phyloP scores from a whole-genome alignment of 2,888 invertebrate species.

The Nomada fabriciana region DNA sequence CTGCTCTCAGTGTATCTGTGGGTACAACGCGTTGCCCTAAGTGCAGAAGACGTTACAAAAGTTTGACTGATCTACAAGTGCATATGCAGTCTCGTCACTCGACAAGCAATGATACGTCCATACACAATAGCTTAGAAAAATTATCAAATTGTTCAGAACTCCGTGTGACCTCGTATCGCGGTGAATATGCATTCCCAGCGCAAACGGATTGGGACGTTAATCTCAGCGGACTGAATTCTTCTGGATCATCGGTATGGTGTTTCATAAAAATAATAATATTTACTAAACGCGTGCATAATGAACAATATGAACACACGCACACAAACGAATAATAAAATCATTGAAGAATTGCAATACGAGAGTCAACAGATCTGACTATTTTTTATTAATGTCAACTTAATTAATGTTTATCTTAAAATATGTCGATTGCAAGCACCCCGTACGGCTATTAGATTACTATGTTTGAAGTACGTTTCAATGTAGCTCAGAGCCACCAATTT shows the following conservation, averaged over 20 bases:
- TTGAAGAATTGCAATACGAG: slow-evolving; percentile 58
- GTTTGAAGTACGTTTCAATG: slow-evolving; percentile 41
- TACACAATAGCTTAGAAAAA: slow-evolving; percentile 76
- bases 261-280: slow-evolving; percentile 56
- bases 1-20: slow-evolving; percentile 83
- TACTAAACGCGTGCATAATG: slow-evolving; percentile 45
- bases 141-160: slow-evolving; percentile 73
- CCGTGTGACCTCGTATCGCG: slow-evolving; percentile 74
- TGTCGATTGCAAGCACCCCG: slow-evolving; percentile 34
- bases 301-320: slow-evolving; percentile 48
- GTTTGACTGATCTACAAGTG: slow-evolving; percentile 90
- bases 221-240: slow-evolving; percentile 78
- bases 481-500: slow-evolving; percentile 35
- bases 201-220: slow-evolving; percentile 81
- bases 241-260: slow-evolving; percentile 80
- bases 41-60: slow-evolving; percentile 94
- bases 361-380: slow-evolving; percentile 61
- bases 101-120: slow-evolving; percentile 65
- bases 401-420: slow-evolving; percentile 3
- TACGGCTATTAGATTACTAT: slow-evolving; percentile 45
- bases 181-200: slow-evolving; percentile 80
- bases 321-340: slow-evolving; percentile 38
- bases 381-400: slow-evolving; percentile 7
- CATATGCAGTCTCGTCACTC: slow-evolving; percentile 90
- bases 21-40: slow-evolving; percentile 93